phyloP scores from a whole-genome alignment of 2,888 invertebrate species.

The Allolobophora icterica region DNA sequence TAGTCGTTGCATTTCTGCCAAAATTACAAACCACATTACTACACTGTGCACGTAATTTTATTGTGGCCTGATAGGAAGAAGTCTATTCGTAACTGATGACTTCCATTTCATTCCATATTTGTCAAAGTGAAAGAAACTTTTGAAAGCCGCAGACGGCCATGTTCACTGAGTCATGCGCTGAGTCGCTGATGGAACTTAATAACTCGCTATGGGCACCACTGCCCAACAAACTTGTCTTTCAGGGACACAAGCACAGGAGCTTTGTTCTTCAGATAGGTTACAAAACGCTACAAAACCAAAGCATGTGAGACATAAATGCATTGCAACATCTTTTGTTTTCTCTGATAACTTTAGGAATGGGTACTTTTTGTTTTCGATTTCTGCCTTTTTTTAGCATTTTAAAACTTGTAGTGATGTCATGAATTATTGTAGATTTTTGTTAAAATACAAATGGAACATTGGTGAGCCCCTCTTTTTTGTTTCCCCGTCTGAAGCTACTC shows the following conservation, averaged over 20 bases:
- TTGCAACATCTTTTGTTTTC: background rate
- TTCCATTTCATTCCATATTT: background rate
- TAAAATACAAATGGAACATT: background rate
- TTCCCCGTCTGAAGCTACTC: background rate
- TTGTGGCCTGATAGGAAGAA: background rate
- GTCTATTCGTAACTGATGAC: background rate
- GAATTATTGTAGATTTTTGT: background rate
- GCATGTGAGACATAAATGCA: background rate
- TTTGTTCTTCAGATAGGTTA: background rate
- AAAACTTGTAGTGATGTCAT: background rate
- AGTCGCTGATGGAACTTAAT: too few species aligned
- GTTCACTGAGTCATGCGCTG: too few species aligned
- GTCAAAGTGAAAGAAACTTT: background rate
- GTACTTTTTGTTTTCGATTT: too few species aligned
- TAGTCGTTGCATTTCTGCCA: too few species aligned
- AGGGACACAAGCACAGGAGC: background rate
- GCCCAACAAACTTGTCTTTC: too few species aligned
- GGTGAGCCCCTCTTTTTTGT: background rate
- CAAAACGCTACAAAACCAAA: background rate
- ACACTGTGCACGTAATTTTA: too few species aligned
- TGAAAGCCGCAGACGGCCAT: background rate
- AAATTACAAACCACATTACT: too few species aligned
- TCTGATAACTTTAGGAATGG: too few species aligned
- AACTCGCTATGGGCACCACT: too few species aligned
- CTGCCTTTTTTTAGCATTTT: background rate